Percentiles rank a stretch among this genome's conserved stretches.
phyloP scores from a whole-genome alignment of 1,140 invertebrate species.

The Drosophila parvula region DNA sequence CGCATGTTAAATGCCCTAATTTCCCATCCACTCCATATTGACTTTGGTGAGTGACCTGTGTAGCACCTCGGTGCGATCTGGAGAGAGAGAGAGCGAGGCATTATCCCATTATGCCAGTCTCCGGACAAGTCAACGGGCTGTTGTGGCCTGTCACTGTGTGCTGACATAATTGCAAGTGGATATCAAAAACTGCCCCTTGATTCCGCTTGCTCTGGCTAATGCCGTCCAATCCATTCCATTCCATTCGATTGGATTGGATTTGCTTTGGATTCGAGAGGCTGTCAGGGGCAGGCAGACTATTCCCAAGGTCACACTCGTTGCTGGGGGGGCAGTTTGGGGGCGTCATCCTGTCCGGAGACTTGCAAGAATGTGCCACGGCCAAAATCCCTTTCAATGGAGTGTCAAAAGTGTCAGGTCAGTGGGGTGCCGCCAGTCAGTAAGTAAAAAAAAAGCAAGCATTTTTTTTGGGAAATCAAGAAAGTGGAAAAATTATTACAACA shows the following conservation, averaged over 20 bases:
- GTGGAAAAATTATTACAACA: not conserved
- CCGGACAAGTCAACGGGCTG: conserved; percentile 20
- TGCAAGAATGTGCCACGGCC: no score
- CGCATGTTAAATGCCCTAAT: conserved; percentile 77
- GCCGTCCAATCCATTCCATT: not conserved
- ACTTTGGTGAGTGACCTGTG: conserved; percentile 19
- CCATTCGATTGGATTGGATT: not conserved
- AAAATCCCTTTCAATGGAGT: conserved; percentile 39
- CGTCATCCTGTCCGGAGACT: not conserved
- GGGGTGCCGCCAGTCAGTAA: conserved; percentile 2
- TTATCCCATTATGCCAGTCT: not conserved
- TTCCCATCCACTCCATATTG: conserved; percentile 46
- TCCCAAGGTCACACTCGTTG: conserved; percentile 14
- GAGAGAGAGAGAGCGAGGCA: conserved; percentile 4
- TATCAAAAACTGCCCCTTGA: conserved; percentile 34
- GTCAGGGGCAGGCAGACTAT: conserved; percentile 29
- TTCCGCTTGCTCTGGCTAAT: conserved; percentile 35
- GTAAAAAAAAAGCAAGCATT: conserved; percentile 4
- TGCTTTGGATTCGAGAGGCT: conserved; percentile 30
- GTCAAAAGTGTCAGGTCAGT: conserved; percentile 51
- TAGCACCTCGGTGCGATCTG: conserved; percentile 65
- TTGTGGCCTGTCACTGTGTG: conserved; percentile 23
- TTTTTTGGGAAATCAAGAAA: not conserved
- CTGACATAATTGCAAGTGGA: conserved; percentile 51
- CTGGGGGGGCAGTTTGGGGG: not conserved